Evolutionary conservation across 1,140 invertebrate genomes (phyloP).

Genomic region (Schmidtea mediterranea): DNA sequence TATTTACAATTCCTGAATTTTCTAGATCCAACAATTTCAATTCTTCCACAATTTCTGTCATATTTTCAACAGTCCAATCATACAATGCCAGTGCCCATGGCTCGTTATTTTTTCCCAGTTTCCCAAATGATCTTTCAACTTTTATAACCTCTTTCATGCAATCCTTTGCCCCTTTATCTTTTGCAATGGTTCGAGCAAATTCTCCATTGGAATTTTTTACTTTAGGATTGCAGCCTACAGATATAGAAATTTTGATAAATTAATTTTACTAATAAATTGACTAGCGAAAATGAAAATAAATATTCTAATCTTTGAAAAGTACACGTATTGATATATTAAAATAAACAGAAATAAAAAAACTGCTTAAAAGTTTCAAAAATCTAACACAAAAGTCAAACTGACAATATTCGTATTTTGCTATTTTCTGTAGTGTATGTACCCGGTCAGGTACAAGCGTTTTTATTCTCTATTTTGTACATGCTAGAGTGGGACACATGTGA

Average conservation of each 20-base stretch:
- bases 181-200: conserved; percentile 18
- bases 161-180: conserved; percentile 24
- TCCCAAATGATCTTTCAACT: conserved; percentile 23
- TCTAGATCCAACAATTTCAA: conserved; percentile 15
- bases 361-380: too few species aligned
- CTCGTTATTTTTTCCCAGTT: conserved; percentile 22
- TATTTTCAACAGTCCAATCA: conserved; percentile 19
- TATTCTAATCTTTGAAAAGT: neutral
- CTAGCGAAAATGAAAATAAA: neutral
- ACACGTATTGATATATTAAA: too few species aligned
- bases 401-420: too few species aligned
- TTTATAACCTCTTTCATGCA: conserved; percentile 22
- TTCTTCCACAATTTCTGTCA: conserved; percentile 15
- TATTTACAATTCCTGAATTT: conserved; percentile 4
- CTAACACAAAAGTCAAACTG: too few species aligned
- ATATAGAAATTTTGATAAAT: neutral
- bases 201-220: conserved; percentile 23
- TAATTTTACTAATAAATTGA: neutral
- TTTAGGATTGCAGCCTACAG: conserved; percentile 28
- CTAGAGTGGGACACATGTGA: too few species aligned
- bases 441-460: too few species aligned
- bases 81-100: conserved; percentile 23
- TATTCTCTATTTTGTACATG: too few species aligned
- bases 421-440: too few species aligned
- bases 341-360: too few species aligned